A percentile compares a stretch with the other conserved stretches of the same genome.
Conservation (phyloP, 2,888 invertebrate genomes). For the Eurytoma adleriae region DNA sequence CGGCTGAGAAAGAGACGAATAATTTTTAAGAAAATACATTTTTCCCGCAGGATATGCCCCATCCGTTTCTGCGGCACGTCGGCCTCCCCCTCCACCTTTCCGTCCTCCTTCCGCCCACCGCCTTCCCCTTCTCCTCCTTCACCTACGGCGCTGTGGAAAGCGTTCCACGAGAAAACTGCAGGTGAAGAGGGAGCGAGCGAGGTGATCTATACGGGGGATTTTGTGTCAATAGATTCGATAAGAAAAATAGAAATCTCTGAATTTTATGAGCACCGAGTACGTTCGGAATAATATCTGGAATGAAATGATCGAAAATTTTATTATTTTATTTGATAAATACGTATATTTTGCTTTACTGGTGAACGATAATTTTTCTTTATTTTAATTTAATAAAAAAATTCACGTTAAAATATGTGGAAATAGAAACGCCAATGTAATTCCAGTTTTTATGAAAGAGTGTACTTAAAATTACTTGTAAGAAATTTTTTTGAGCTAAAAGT, state of each 20-base stretch:
- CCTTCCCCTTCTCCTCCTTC: background rate
- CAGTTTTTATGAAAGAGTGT: too few species aligned
- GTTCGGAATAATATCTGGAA: too few species aligned
- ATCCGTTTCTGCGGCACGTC: slow-evolving; percentile 30
- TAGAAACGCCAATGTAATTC: too few species aligned
- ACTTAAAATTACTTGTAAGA: too few species aligned
- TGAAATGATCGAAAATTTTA: too few species aligned
- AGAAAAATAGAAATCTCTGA: slow-evolving; percentile 27
- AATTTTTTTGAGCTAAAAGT: too few species aligned
- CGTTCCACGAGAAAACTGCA: slow-evolving; percentile 33
- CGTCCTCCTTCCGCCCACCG: background rate
- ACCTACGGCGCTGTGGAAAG: slow-evolving; percentile 7
- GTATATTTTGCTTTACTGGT: too few species aligned
- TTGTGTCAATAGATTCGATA: slow-evolving; percentile 10
- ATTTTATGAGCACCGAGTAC: background rate
- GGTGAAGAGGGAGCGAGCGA: background rate
- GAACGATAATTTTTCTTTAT: too few species aligned
- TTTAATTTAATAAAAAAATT: too few species aligned
- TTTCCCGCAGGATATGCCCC: slow-evolving; percentile 63
- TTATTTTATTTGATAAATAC: too few species aligned
- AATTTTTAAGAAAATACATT: slow-evolving; percentile 69
- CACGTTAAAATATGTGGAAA: too few species aligned
- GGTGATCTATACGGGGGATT: slow-evolving; percentile 4
- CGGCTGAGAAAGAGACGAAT: slow-evolving; percentile 57
- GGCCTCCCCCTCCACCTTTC: background rate